Evolutionary conservation across 2,888 invertebrate genomes (phyloP), one percentile per base, ranked within the genome.

Genomic region (Aphelenchoides bicaudatus): DNA sequence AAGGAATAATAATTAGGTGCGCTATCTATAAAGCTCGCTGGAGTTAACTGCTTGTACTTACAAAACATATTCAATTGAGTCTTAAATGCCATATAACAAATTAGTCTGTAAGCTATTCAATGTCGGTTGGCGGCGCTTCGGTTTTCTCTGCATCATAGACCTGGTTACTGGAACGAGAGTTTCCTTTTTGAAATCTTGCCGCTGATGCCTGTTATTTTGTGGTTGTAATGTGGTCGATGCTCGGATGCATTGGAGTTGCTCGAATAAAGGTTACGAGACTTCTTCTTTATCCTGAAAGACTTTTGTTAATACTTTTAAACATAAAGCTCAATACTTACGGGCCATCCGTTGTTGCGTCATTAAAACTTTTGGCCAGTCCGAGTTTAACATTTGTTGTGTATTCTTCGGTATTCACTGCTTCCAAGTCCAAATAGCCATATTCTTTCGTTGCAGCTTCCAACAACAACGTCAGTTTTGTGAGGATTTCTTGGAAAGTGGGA

Each of bases 401-500:
- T 54, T 58, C 27, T 25, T 68, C 68, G 13, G 48, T 59, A n/a
- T n/a, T n/a, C 2, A 63, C 56, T 19, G 59, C 62, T 27, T 66
- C 57, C 23, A 73, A 59, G 19, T 65, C 65, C 51, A 73, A 37
- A 47, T 73, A 73, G 25, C 72, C 72, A 54, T 73, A 73, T 21
- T 71, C 70, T 56, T 72, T 71, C 6, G 63, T 58, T 21, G 65
- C 48, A 49, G 63, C 64, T 46, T 75, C 75, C 55, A 75, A 57
- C 16, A 72, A 63, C 43, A 69, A 66, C 13, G 72, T 67, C 25
- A 75, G 62, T 23, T 63, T 61, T n/a, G 66, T 58, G 2, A 67
- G 63, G 1, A 78, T 58, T 37, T 72, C 71, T 39, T 72, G 63
- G 60, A 74, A 72, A 13, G 65, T 57, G 0, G 75, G 75, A n/a